These are phyloP conservation scores for Rhinopithecus roxellana DNA, from an alignment of 2,113 vertebrate genomes.

Conservation along the genomic window DNA sequence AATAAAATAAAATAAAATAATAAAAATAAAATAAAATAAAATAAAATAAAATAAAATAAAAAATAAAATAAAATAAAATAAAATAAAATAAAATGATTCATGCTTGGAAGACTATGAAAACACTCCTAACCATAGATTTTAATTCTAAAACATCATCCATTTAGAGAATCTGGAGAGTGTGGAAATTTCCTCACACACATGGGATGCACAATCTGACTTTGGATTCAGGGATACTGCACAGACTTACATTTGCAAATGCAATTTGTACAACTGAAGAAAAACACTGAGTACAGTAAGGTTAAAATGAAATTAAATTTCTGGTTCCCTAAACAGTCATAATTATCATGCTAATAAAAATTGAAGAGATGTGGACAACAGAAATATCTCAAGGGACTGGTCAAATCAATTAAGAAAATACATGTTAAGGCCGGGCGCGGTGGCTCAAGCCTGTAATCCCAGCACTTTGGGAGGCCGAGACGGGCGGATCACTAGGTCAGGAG, in stretches of 20 bases:
- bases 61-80: too few species aligned
- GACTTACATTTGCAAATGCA: neutral
- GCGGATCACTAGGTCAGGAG: too few species aligned
- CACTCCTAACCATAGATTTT: neutral
- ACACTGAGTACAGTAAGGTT: neutral
- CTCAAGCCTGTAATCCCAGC: too few species aligned
- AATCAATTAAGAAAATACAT: neutral
- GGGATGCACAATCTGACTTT: neutral
- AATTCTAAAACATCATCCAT: conserved; percentile 6
- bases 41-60: too few species aligned
- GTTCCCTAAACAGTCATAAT: neutral
- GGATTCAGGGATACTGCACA: neutral
- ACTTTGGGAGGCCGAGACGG: too few species aligned
- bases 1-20: too few species aligned
- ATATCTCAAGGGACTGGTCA: neutral
- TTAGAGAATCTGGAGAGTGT: neutral
- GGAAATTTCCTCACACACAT: neutral
- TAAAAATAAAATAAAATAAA: too few species aligned
- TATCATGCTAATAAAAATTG: neutral
- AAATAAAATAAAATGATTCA: neutral
- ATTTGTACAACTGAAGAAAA: neutral
- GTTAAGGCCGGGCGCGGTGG: neutral
- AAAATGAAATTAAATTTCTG: conserved; percentile 9
- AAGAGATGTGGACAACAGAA: neutral
- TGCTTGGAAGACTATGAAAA: conserved; percentile 29